phyloP scores from a whole-genome alignment of 2,888 invertebrate species.

The Tiphia femorata region DNA sequence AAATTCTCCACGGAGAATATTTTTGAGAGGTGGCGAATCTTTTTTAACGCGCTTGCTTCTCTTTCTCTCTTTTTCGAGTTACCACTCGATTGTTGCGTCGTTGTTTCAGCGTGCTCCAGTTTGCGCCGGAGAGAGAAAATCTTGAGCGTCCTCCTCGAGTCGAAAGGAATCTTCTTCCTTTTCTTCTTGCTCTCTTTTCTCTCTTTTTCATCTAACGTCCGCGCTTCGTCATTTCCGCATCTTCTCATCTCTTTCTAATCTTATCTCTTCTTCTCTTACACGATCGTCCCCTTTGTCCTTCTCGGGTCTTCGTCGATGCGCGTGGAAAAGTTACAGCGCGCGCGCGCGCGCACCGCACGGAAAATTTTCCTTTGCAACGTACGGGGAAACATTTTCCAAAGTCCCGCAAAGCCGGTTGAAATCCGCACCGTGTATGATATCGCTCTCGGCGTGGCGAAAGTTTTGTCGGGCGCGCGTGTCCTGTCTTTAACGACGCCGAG shows the following conservation, averaged over 20 bases:
- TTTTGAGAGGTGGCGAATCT: background rate
- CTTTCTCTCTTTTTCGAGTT: background rate
- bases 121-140: constrained; percentile 40
- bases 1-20: constrained; percentile 5
- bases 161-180: no score
- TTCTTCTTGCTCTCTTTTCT: constrained; percentile 9
- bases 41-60: background rate
- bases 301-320: constrained; percentile 11
- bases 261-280: constrained; percentile 13
- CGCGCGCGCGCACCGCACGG: no score
- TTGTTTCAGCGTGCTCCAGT: no score
- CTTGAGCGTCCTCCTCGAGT: no score
- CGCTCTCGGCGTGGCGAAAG: constrained; percentile 32
- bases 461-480: constrained; percentile 49
- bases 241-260: background rate
- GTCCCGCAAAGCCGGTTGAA: constrained; percentile 48
- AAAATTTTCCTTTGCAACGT: constrained; percentile 51
- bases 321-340: constrained; percentile 33
- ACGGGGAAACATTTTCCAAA: constrained; percentile 54
- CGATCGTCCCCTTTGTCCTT: background rate
- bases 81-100: no score
- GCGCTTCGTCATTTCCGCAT: constrained; percentile 13
- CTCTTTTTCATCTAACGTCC: constrained; percentile 11
- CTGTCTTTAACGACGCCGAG: constrained; percentile 19
- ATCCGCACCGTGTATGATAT: constrained; percentile 51